Percentiles rank a stretch among this genome's conserved stretches.
phyloP scores from a whole-genome alignment of 2,797 vertebrate species.

The Callimico goeldii region DNA sequence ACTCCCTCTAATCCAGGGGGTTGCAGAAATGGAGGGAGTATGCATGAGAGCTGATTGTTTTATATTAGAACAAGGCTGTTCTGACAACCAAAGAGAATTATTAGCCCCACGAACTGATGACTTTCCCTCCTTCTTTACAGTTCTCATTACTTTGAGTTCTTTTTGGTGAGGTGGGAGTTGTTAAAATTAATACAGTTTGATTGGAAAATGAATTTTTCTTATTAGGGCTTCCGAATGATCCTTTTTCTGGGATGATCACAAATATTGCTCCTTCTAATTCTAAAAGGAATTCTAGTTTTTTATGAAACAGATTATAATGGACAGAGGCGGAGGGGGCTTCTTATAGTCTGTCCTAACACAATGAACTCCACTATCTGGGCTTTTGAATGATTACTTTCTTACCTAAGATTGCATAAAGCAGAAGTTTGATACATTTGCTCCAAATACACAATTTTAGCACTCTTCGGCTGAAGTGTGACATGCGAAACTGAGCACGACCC shows the following conservation, averaged over 20 bases:
- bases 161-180: slow-evolving; percentile 42
- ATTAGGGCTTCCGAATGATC: neutral
- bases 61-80: neutral
- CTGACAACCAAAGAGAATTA: neutral
- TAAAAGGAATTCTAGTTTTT: neutral
- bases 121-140: neutral
- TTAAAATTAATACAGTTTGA: slow-evolving; percentile 37
- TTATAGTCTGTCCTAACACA: neutral
- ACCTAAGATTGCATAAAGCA: neutral
- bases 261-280: neutral
- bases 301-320: neutral
- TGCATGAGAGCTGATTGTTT: neutral
- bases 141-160: slow-evolving; percentile 29
- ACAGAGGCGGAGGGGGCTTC: neutral
- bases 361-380: neutral
- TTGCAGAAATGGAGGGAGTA: neutral
- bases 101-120: neutral
- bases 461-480: no score
- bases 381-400: neutral
- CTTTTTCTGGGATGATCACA: neutral
- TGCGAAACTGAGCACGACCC: neutral
- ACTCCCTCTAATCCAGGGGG: neutral
- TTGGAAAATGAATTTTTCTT: slow-evolving; percentile 56
- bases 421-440: neutral
- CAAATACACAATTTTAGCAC: neutral